phyloP scores from a whole-genome alignment of 2,113 vertebrate species.

The Eleginops maclovinus region DNA sequence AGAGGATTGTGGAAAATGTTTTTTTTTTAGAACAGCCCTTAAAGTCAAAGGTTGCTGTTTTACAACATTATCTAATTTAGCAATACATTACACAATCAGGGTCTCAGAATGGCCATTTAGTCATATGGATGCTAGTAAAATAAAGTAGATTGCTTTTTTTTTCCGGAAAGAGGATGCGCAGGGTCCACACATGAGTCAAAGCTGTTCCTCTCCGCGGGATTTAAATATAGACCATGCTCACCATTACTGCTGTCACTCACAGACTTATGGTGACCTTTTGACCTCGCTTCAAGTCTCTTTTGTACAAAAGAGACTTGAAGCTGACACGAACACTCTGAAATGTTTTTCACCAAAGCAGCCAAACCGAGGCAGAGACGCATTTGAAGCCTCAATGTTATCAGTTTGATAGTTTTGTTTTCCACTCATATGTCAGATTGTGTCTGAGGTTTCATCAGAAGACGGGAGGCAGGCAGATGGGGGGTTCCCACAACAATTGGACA shows the following conservation, averaged over 20 bases:
- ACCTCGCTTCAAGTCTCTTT: too few species aligned
- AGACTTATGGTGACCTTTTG: slow-evolving; percentile 67
- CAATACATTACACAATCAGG: slow-evolving; percentile 21
- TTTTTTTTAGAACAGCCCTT: not conserved
- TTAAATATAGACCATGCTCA: slow-evolving; percentile 72
- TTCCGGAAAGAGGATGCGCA: slow-evolving; percentile 48
- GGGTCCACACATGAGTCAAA: slow-evolving; percentile 64
- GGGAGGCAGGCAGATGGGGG: slow-evolving; percentile 2
- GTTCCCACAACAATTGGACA: slow-evolving; percentile 43
- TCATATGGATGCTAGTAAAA: slow-evolving; percentile 9
- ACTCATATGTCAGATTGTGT: slow-evolving; percentile 15
- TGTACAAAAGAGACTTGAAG: slow-evolving; percentile 61
- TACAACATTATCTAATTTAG: not conserved
- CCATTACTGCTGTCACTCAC: slow-evolving; percentile 71
- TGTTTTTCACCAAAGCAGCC: slow-evolving; percentile 42
- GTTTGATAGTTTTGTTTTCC: slow-evolving; percentile 5
- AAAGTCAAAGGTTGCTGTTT: not conserved
- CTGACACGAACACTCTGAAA: slow-evolving; percentile 55
- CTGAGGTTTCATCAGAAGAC: not conserved
- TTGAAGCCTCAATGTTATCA: slow-evolving; percentile 9
- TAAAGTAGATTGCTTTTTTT: slow-evolving; percentile 42
- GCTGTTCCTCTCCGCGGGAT: slow-evolving; percentile 62
- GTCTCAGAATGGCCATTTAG: slow-evolving; percentile 43
- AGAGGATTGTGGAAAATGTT: slow-evolving; percentile 6
- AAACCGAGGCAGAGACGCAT: slow-evolving; percentile 9